Evolutionary conservation across 2,797 vertebrate species (phyloP), one percentile per base, ranked within the genome.

Genomic region (Pangasius mekongensis): DNA sequence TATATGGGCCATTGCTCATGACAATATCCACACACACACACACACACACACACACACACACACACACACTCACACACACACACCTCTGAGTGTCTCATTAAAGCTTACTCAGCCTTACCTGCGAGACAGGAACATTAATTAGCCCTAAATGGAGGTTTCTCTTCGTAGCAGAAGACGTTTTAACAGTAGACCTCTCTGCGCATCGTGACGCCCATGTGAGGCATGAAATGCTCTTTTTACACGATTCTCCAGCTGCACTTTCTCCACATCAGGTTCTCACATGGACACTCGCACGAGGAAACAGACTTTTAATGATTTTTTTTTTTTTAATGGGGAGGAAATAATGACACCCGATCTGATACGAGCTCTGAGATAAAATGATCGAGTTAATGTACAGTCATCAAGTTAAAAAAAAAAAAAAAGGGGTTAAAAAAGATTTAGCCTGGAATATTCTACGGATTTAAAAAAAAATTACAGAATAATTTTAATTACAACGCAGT

Each of bases 91-190:
- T 47, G 27, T 56, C 0, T 5, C 58, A 52, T 66, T 86, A 52
- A 62, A 86, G 54, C 73, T 52, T 47, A 16, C 74, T 78, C 73
- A 86, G 47, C 74, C 60, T 78, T 62, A 73, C 64, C 78, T 82
- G 78, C 3, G 0, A 30, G 78, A 82, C 24, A 20, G 56, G 43
- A 20, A 30, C 80, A n/a, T 74, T 83, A 83, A 87, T 83, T 76
- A 87, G 36, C 58, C 1, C 67, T 83, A 76, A 64, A 52, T 33
- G 80, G 78, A 62, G 20, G 27, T 60, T 60, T n/a, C 67, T 83
- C n/a, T 60, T 27, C 67, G 66, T 20, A 27, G 54, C 74, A 20
- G 14, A 54, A 58, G 77, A 58, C 3, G 9, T 56, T 73, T 82
- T 47, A 87, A 73, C 86, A 73, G 10, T 30, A 73, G 66, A 47